Percentiles rank a stretch among this genome's conserved stretches.
Conservation (phyloP, 2,888 invertebrate genomes). For the Halocaridina rubra region DNA sequence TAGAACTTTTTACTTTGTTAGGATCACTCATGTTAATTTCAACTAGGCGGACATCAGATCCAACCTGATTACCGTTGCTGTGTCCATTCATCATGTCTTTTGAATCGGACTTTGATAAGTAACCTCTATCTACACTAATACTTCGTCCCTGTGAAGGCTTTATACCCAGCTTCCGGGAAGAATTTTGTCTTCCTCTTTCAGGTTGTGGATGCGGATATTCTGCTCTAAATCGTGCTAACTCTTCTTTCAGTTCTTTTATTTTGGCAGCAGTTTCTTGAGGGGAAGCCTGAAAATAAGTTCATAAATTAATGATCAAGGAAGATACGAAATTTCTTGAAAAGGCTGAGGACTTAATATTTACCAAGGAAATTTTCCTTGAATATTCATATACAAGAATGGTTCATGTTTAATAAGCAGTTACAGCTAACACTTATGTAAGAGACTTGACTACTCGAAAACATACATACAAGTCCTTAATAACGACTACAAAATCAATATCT, state of each 20-base stretch:
- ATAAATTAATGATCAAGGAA: too few relatives aligned
- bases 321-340: too few relatives aligned
- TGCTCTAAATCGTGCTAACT: constrained; percentile 47
- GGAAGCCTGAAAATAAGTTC: constrained; percentile 8
- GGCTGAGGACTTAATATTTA: too few relatives aligned
- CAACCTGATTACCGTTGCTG: neutral
- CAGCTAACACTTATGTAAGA: too few relatives aligned
- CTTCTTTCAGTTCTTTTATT: constrained; percentile 57
- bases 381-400: too few relatives aligned
- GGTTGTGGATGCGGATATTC: constrained; percentile 38
- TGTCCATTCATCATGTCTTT: constrained; percentile 23
- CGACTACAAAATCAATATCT: too few relatives aligned
- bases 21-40: constrained; percentile 40
- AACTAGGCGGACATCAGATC: constrained; percentile 22
- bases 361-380: too few relatives aligned
- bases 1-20: constrained; percentile 2
- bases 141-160: constrained; percentile 54
- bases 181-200: constrained; percentile 52
- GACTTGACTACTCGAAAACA: too few relatives aligned
- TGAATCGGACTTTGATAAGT: constrained; percentile 54
- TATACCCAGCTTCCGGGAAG: constrained; percentile 34
- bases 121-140: constrained; percentile 64
- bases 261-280: constrained; percentile 52
- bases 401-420: too few relatives aligned
- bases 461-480: too few relatives aligned